These are phyloP conservation scores for Philypnodon macrostomus DNA, from an alignment of 2,797 vertebrate species.

Conservation along the genomic window DNA sequence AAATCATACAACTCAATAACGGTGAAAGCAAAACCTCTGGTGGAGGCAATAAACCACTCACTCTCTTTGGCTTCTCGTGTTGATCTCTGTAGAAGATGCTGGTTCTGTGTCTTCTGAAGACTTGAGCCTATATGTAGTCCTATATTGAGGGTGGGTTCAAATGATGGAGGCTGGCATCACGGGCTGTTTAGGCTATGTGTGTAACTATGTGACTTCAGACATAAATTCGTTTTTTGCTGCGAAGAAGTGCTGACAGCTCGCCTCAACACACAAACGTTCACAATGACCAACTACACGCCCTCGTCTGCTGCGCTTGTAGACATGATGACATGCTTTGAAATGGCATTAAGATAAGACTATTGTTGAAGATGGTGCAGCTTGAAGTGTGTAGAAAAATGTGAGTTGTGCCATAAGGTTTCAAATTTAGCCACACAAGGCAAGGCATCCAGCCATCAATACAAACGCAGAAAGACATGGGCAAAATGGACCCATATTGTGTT, in stretches of 20 bases:
- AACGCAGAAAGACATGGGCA: not conserved
- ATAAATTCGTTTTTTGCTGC: no score
- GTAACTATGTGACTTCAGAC: slow-evolving; percentile 37
- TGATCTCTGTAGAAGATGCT: slow-evolving; percentile 10
- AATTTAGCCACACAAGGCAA: not conserved
- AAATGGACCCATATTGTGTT: no score
- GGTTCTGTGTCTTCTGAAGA: slow-evolving; percentile 30
- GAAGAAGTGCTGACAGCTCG: slow-evolving; percentile 41
- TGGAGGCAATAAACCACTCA: not conserved
- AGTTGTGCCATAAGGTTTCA: not conserved
- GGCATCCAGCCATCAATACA: not conserved
- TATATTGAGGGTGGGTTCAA: slow-evolving; percentile 78
- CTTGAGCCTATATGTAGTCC: slow-evolving; percentile 71
- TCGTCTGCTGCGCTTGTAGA: slow-evolving; percentile 21
- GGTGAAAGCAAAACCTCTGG: not conserved
- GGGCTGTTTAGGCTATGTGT: slow-evolving; percentile 63
- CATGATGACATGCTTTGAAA: slow-evolving; percentile 41
- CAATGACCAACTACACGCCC: slow-evolving; percentile 8
- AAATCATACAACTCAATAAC: not conserved
- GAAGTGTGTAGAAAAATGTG: slow-evolving; percentile 10
- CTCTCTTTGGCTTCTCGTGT: slow-evolving; percentile 5
- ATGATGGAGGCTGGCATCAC: slow-evolving; percentile 56
- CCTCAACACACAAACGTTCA: slow-evolving; percentile 26
- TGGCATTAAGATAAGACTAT: slow-evolving; percentile 62
- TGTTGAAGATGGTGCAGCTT: slow-evolving; percentile 38